Conservation (phyloP, 2,888 invertebrate species). For the Rhodophaea formosa region DNA sequence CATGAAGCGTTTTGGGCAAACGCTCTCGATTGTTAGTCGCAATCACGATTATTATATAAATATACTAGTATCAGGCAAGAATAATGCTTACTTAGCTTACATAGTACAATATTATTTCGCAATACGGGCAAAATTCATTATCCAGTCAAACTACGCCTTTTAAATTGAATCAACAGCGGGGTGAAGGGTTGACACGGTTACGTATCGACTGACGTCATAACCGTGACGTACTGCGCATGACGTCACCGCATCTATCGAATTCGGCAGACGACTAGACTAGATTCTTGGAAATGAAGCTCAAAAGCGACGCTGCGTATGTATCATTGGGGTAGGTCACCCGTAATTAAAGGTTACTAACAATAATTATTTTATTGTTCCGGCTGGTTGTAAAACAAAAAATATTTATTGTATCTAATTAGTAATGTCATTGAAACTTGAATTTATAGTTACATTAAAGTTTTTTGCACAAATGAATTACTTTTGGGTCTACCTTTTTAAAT, state of each 20-base stretch:
- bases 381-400: no score
- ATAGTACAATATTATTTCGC: not conserved
- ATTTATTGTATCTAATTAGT: no score
- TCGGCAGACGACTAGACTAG: not conserved
- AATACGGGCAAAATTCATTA: not conserved
- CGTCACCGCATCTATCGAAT: constrained; percentile 14
- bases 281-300: constrained; percentile 2
- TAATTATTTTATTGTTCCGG: not conserved
- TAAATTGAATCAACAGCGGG: not conserved
- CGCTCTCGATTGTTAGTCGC: no score
- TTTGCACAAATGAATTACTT: no score
- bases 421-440: no score
- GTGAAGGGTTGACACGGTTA: constrained; percentile 11
- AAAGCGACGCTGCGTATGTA: constrained; percentile 8
- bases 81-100: no score
- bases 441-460: no score
- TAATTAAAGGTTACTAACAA: not conserved
- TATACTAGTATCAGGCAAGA: no score
- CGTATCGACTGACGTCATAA: constrained; percentile 21
- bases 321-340: constrained; percentile 7
- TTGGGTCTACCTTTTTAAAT: no score
- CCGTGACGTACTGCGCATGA: constrained; percentile 20
- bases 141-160: not conserved
- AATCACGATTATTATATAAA: no score
- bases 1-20: no score